A percentile compares a stretch with the other conserved stretches of the same genome.
These are phyloP conservation scores for Phymorhynchus buccinoides DNA, from an alignment of 1,140 invertebrate species.

Conservation along the genomic window DNA sequence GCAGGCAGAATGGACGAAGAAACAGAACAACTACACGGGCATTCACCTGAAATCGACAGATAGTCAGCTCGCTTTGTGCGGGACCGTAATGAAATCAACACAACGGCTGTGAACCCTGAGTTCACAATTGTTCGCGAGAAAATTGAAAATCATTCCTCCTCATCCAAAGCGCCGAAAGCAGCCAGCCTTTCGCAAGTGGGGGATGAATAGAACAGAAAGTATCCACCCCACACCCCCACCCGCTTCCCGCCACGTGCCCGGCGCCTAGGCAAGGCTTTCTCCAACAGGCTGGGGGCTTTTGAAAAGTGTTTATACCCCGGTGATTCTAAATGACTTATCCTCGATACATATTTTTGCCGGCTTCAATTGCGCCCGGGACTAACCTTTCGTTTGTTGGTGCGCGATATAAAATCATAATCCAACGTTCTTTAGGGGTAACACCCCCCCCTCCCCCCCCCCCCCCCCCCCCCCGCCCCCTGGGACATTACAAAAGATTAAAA, in stretches of 20 bases:
- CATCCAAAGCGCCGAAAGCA: slow-evolving; percentile 55
- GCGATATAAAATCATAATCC: slow-evolving; percentile 44
- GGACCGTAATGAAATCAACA: slow-evolving; percentile 68
- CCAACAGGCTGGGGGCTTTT: slow-evolving; percentile 42
- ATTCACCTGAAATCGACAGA: slow-evolving; percentile 66
- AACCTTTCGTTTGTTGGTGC: slow-evolving; percentile 35
- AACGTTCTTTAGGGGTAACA: background rate
- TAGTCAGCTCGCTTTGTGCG: slow-evolving; percentile 63
- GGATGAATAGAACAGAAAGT: slow-evolving; percentile 46
- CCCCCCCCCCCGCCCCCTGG: too few species aligned
- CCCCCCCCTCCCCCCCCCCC: too few species aligned
- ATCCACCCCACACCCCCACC: too few species aligned
- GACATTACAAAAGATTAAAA: too few species aligned
- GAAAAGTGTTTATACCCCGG: slow-evolving; percentile 62
- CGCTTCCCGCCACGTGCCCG: too few species aligned
- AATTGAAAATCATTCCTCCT: slow-evolving; percentile 71
- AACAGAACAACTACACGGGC: slow-evolving; percentile 66
- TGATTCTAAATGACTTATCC: slow-evolving; percentile 52
- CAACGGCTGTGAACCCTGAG: slow-evolving; percentile 62
- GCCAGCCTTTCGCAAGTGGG: slow-evolving; percentile 46
- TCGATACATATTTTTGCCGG: slow-evolving; percentile 37
- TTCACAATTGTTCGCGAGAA: slow-evolving; percentile 65
- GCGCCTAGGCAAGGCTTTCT: background rate
- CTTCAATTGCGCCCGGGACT: slow-evolving; percentile 28
- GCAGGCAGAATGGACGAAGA: slow-evolving; percentile 71